phyloP scores from a whole-genome alignment of 1,140 invertebrate genomes.

The Paralvinella palmiformis region DNA sequence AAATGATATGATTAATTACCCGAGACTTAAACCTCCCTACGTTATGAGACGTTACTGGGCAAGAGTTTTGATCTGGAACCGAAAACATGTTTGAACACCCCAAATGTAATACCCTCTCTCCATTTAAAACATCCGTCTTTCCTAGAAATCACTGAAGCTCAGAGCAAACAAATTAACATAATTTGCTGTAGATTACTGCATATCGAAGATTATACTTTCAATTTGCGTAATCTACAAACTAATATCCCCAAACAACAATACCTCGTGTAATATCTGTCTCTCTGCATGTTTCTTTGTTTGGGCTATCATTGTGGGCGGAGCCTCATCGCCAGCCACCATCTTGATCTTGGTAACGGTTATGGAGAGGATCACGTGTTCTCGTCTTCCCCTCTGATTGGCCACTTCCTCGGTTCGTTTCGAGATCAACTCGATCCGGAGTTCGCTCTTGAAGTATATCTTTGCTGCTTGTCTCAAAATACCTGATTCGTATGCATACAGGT shows the following conservation, averaged over 20 bases:
- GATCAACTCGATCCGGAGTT: conserved; percentile 24
- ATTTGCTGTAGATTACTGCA: too few relatives aligned
- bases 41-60: too few relatives aligned
- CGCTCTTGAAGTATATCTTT: conserved; percentile 28
- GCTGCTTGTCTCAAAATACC: conserved; percentile 26
- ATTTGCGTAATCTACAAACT: background rate
- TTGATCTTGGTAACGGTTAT: conserved; percentile 29
- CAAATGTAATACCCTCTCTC: too few relatives aligned
- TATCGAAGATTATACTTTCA: background rate
- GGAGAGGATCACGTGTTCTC: conserved; percentile 30
- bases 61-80: too few relatives aligned
- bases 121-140: too few relatives aligned
- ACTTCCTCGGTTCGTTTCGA: conserved; percentile 25
- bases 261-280: conserved; percentile 29
- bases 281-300: conserved; percentile 36
- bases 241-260: conserved; percentile 11
- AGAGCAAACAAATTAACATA: too few relatives aligned
- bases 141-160: too few relatives aligned
- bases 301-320: conserved; percentile 32
- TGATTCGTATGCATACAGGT: conserved; percentile 1
- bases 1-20: too few relatives aligned
- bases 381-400: conserved; percentile 20
- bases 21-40: too few relatives aligned
- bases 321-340: conserved; percentile 13
- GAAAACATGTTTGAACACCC: too few relatives aligned